Evolutionary conservation across 2,888 invertebrate genomes (phyloP).

Genomic region (Ornithoptera alexandrae): DNA sequence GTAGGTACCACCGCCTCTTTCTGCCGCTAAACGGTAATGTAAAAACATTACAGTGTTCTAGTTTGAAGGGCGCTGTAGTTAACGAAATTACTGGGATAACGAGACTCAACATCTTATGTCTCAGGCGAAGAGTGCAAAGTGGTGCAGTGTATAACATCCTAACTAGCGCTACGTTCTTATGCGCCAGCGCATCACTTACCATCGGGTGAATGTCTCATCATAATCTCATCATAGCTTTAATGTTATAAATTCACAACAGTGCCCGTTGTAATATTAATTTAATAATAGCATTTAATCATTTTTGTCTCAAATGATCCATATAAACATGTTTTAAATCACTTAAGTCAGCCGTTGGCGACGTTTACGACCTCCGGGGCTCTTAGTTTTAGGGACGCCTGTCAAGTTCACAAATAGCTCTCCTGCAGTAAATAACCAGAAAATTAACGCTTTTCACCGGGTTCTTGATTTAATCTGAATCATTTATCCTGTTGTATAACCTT

Average conservation of each 20-base stretch:
- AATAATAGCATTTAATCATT: constrained; percentile 4
- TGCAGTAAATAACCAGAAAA: constrained; percentile 61
- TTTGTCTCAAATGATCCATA: constrained; percentile 58
- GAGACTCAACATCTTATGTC: no score
- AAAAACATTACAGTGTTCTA: no score
- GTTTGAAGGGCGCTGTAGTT: no score
- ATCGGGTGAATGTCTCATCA: not conserved
- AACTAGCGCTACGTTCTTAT: no score
- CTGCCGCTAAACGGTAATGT: no score
- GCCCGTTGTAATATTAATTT: not conserved
- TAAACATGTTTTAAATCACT: constrained; percentile 78
- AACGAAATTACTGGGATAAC: no score
- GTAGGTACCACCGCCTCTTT: no score
- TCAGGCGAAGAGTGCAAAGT: no score
- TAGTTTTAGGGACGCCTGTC: constrained; percentile 60
- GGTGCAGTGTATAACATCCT: no score
- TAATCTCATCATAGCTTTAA: not conserved
- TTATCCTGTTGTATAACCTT: not conserved
- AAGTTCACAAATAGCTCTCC: constrained; percentile 57
- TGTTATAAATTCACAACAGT: not conserved
- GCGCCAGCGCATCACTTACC: no score
- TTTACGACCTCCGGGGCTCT: constrained; percentile 73
- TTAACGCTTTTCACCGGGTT: constrained; percentile 46
- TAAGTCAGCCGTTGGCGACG: constrained; percentile 75
- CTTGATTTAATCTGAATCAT: constrained; percentile 40